Base-by-base conservation (phyloP, 2,888 invertebrate genomes). In the Andrena chrysosceles region DNA sequence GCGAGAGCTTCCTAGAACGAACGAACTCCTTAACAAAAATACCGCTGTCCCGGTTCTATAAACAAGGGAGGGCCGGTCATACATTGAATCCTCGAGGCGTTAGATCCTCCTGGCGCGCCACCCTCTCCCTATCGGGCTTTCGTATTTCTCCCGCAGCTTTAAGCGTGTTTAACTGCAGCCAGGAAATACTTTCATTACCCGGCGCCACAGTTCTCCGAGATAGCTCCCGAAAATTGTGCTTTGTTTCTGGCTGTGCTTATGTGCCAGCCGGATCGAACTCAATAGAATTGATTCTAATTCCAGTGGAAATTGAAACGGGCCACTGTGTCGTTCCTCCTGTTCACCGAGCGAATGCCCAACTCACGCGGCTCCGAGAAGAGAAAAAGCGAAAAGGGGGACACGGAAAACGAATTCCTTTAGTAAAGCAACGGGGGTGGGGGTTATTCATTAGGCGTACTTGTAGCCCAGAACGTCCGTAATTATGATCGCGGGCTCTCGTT, bases 401-500 rank as follows among this genome's bases (percentile, higher is more conserved):
- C 26, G 60, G n/a, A 2, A 31, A 70, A 8, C 20, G 35, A 13
- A 20, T 26, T 4, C 54, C n/a, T 29, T 10, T 35, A 20, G 20
- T 2, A 2, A 52, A 8, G 56, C 35, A 31, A 1, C 20, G 13
- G 66, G 5, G 2, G 6, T 5, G 20, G 16, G 31, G 20, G 31
- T 56, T 62, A 62, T 68, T 76, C 68, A 69, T 62, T 54, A 75
- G 60, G 33, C 48, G 68, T 62, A 54, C 60, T 63, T 63, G 64
- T 16, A 54, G 10, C 13, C 23, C 16, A 31, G 71, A 56, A 71
- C 26, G 56, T 16, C 31, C 20, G 64, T 59, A 77, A 77, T 64
- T 56, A 64, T 64, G 68, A 52, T 75, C 68, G 26, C 68, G 77
- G 33, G 33, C 64, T 64, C 26, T 71, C 64, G 71, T 59, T 63